Evolutionary conservation across 2,113 vertebrate genomes (phyloP).

Genomic region (Sitta europaea): DNA sequence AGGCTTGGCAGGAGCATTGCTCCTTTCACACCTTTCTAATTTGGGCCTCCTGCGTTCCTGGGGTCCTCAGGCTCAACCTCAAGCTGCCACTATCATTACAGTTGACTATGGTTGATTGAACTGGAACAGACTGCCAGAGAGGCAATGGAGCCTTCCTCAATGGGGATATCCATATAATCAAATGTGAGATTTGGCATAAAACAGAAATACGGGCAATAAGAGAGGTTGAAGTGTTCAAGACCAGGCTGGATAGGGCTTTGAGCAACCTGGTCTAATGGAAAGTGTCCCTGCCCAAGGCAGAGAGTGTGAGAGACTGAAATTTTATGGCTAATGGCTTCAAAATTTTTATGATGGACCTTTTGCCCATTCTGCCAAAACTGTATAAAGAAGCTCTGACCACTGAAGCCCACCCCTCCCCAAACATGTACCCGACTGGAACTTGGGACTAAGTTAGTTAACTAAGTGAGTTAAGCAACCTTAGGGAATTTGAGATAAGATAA

Average conservation of each 20-base stretch:
- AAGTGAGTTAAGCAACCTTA: not conserved
- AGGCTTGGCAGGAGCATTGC: rapidly evolving
- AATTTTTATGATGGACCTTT: not conserved
- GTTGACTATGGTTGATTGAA: not conserved
- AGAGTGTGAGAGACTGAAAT: not conserved
- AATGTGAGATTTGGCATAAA: not conserved
- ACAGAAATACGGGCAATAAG: not conserved
- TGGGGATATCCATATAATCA: not conserved
- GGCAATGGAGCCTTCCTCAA: not conserved
- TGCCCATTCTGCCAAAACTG: not conserved
- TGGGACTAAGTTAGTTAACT: too few species aligned
- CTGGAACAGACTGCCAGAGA: not conserved
- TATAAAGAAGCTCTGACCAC: not conserved
- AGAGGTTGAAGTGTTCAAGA: not conserved
- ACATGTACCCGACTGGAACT: not conserved
- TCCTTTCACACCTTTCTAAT: not conserved
- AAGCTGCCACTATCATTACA: not conserved
- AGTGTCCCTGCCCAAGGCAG: not conserved
- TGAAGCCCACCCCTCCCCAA: not conserved
- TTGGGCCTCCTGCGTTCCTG: not conserved
- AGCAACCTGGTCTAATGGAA: not conserved
- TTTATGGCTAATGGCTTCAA: not conserved
- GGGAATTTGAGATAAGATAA: not conserved
- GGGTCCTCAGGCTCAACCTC: not conserved
- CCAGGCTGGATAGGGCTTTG: rapidly evolving